Conservation (phyloP, 2,888 invertebrate species). For the Disparrhopalites patrizii region DNA sequence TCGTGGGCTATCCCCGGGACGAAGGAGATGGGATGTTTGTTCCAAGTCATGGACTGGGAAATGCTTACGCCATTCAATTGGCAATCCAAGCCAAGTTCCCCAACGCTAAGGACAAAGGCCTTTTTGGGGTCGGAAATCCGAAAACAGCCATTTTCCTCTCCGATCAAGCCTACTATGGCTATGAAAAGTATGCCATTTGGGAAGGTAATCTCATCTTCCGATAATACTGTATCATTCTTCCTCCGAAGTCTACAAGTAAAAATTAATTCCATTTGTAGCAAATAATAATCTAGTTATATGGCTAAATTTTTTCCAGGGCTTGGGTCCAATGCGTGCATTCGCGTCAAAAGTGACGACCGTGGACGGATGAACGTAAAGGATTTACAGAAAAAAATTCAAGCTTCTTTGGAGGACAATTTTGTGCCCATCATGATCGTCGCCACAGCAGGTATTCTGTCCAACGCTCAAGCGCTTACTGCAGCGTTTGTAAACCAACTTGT, state of each 20-base stretch:
- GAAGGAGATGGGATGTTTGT: slow-evolving; percentile 15
- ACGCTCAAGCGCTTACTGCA: too few species aligned
- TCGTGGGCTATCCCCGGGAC: slow-evolving; percentile 10
- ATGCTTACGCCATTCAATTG: slow-evolving; percentile 14
- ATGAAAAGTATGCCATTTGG: slow-evolving; percentile 22
- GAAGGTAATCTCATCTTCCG: slow-evolving; percentile 10
- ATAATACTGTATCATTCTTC: neutral
- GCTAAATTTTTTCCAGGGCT: slow-evolving; percentile 14
- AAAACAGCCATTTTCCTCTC: slow-evolving; percentile 16
- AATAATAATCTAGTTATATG: neutral
- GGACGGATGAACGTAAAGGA: slow-evolving; percentile 21
- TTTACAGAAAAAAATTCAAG: slow-evolving; percentile 10
- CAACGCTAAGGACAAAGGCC: neutral
- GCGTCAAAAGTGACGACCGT: slow-evolving; percentile 18
- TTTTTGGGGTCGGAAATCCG: neutral
- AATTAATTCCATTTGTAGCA: neutral
- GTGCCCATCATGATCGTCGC: slow-evolving; percentile 23
- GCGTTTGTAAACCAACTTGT: too few species aligned
- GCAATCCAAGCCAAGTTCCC: slow-evolving; percentile 15
- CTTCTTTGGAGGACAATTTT: neutral
- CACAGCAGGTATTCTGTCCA: slow-evolving; percentile 27
- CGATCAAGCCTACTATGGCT: slow-evolving; percentile 9
- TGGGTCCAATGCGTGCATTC: slow-evolving; percentile 13
- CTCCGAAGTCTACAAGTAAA: neutral
- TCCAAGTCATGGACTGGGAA: slow-evolving; percentile 7